Evolutionary conservation across 1,140 invertebrate genomes (phyloP), one percentile per base, ranked within the genome.

Genomic region (Macrobrachium rosenbergii): DNA sequence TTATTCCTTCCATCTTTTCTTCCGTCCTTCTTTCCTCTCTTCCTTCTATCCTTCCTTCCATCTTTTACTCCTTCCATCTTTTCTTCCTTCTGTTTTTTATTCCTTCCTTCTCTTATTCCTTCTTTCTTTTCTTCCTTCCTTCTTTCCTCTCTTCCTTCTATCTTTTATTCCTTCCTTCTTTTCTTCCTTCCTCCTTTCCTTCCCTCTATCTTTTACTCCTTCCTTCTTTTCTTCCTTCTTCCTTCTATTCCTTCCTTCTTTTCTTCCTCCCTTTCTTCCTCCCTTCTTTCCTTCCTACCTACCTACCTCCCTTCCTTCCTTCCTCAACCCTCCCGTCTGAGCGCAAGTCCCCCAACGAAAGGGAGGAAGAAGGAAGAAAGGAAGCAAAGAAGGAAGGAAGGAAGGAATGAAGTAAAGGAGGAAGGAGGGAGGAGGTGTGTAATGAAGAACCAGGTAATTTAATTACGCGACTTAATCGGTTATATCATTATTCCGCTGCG

Each of bases 111-210:
- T n/a, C n/a, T n/a, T n/a, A n/a, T n/a, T n/a, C n/a, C n/a, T n/a
- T n/a, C n/a, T n/a, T n/a, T 63, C 78, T 80, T 62, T 80, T 62
- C 64, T 62, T 80, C 78, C 64, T 62, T 80, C 60, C 64, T 37
- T 63, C 59, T 28, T 62, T 80, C 77, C 64, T 28, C 23, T 58
- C 5, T 58, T 78, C 76, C 60, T 14, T n/a, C 45, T 78, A 43
- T 59, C 45, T 78, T 58, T 59, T 58, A 58, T 58, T 59, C 76
- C 60, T 58, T 21, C 59, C 52, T 28, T 75, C 11, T n/a, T n/a
- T n/a, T n/a, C n/a, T n/a, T n/a, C n/a, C n/a, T n/a, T n/a, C n/a
- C n/a, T n/a, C n/a, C n/a, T n/a, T n/a, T 75, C n/a, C 8, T 60
- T 60, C 17, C 58, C 59, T 64, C 11, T 21, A 17, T 64, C 14